These are phyloP conservation scores for Entelurus aequoreus DNA, from an alignment of 2,113 vertebrate genomes.

Conservation along the genomic window DNA sequence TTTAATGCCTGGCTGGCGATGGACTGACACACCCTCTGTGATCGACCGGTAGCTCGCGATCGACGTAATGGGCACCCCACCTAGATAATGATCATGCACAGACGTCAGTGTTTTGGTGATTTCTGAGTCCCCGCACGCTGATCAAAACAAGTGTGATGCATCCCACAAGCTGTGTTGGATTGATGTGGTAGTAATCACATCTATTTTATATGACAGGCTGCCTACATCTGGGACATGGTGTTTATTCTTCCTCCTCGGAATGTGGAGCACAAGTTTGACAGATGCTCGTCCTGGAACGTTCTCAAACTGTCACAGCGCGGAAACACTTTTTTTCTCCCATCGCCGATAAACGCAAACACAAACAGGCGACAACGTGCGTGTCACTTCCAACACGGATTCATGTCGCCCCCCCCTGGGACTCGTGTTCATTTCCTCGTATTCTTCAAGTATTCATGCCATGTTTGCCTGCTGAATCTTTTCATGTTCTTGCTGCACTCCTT, in stretches of 20 bases:
- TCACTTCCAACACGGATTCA: slow-evolving; percentile 6
- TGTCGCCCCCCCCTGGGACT: neutral
- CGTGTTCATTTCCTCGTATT: neutral
- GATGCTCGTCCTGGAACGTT: slow-evolving; percentile 16
- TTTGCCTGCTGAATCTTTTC: neutral
- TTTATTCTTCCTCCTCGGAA: neutral
- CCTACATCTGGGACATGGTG: neutral
- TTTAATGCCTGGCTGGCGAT: too few species aligned
- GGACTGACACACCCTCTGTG: too few species aligned
- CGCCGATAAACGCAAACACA: slow-evolving; percentile 22
- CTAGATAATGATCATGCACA: too few species aligned
- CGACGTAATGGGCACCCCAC: too few species aligned
- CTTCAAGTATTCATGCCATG: neutral
- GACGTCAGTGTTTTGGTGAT: too few species aligned
- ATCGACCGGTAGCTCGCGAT: too few species aligned
- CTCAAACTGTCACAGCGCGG: slow-evolving; percentile 2
- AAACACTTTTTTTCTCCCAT: slow-evolving; percentile 12
- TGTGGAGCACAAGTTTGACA: slow-evolving; percentile 19
- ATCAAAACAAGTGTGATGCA: neutral
- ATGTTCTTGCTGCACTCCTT: neutral
- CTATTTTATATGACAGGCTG: neutral
- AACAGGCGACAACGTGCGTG: slow-evolving; percentile 15
- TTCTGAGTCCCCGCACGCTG: neutral
- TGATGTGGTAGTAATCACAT: neutral
- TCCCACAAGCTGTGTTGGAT: neutral